These are phyloP conservation scores for Erebia aethiops DNA, from an alignment of 2,888 invertebrate genomes.

Conservation along the genomic window DNA sequence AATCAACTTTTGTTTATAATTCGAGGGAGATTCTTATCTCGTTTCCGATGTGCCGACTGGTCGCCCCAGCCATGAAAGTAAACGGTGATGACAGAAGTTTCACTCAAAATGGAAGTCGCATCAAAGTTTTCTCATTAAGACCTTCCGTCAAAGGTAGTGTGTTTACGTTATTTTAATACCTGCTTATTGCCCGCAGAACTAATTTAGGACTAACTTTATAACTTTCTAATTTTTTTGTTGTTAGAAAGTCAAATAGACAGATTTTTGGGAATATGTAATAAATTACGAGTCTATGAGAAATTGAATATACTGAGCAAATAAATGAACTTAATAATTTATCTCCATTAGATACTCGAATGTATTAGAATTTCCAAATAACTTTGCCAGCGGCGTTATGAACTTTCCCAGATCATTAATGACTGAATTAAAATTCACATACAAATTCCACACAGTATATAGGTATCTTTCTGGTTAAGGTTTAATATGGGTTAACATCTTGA, in stretches of 20 bases:
- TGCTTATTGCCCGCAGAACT: conserved; percentile 62
- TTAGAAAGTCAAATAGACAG: neutral
- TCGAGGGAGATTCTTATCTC: conserved; percentile 64
- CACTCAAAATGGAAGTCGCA: conserved; percentile 77
- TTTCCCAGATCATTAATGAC: conserved; percentile 23
- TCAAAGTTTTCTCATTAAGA: conserved; percentile 82
- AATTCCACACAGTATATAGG: neutral
- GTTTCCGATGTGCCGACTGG: conserved; percentile 53
- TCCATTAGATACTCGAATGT: conserved; percentile 1
- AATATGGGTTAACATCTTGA: neutral
- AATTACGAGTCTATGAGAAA: neutral
- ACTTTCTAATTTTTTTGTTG: neutral
- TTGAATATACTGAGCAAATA: conserved; percentile 5
- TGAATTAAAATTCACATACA: conserved; percentile 32
- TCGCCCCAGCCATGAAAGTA: conserved; percentile 66
- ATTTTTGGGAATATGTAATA: neutral
- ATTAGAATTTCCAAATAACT: conserved; percentile 17
- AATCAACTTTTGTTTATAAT: conserved; percentile 72
- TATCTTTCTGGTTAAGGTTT: neutral
- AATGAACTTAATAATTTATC: conserved; percentile 6
- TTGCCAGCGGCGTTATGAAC: conserved; percentile 14
- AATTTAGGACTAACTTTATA: conserved; percentile 47
- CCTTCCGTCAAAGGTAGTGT: conserved; percentile 76
- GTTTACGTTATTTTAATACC: conserved; percentile 78
- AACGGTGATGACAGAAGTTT: conserved; percentile 78